phyloP scores from a whole-genome alignment of 2,113 vertebrate genomes.

The Ia io region DNA sequence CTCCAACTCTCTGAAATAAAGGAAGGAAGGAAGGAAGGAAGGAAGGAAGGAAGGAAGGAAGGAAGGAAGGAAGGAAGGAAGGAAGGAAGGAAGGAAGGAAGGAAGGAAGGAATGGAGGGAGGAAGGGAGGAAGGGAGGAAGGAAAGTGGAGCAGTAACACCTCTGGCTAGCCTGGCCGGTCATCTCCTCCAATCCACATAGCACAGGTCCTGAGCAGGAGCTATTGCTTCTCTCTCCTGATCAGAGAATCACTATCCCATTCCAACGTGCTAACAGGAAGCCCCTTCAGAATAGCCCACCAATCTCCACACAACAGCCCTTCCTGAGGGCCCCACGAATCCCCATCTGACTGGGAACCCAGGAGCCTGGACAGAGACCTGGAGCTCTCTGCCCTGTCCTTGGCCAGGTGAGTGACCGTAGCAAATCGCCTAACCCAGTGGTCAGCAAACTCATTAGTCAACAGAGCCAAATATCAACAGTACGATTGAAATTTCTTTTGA shows the following conservation, averaged over 20 bases:
- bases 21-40: no score
- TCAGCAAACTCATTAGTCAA: no score
- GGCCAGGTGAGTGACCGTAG: accelerated
- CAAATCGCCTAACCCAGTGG: no score
- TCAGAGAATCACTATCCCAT: no score
- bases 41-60: no score
- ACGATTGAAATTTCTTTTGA: no score
- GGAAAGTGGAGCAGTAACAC: accelerated
- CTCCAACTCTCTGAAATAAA: no score
- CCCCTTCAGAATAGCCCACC: not conserved
- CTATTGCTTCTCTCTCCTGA: not conserved
- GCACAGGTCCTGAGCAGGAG: not conserved
- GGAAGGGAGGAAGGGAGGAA: no score
- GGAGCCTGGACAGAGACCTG: not conserved
- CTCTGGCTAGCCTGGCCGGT: accelerated
- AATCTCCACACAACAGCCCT: not conserved
- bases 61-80: no score
- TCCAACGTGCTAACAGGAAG: accelerated
- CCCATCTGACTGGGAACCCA: not conserved
- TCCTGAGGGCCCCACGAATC: accelerated
- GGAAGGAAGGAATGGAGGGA: no score
- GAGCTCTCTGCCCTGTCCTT: not conserved
- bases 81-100: no score
- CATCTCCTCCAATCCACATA: accelerated
- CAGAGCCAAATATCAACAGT: no score